A percentile compares a stretch with the other conserved stretches of the same genome.
Conservation (phyloP, 2,113 vertebrate genomes). For the Ploceus nigricollis region DNA sequence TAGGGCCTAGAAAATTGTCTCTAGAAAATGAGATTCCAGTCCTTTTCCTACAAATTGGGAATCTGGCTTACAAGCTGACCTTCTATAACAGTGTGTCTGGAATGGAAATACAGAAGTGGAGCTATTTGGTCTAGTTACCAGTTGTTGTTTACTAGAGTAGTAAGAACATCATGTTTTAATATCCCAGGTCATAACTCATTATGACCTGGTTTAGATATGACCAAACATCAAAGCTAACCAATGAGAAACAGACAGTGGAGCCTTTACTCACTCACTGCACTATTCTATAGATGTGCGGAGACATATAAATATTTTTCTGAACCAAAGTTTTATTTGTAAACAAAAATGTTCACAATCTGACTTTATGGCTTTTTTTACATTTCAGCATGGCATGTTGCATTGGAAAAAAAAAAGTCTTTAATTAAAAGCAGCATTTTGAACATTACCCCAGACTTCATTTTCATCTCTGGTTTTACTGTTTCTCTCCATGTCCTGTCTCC, state of each 20-base stretch:
- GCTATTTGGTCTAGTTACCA: slow-evolving; percentile 28
- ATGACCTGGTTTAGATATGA: slow-evolving; percentile 52
- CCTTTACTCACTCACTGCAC: background rate
- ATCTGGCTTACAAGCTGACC: background rate
- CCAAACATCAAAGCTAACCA: slow-evolving; percentile 46
- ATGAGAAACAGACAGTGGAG: slow-evolving; percentile 58
- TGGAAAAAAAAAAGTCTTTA: slow-evolving; percentile 40
- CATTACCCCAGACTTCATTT: slow-evolving; percentile 4
- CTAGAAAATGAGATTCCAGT: background rate
- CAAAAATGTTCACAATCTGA: slow-evolving; percentile 52
- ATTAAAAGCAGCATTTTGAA: slow-evolving; percentile 56
- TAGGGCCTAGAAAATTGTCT: background rate
- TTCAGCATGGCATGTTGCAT: slow-evolving; percentile 22
- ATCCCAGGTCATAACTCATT: slow-evolving; percentile 6
- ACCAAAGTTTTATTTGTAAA: slow-evolving; percentile 42
- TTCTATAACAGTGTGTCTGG: background rate
- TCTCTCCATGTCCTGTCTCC: background rate
- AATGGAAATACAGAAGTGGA: slow-evolving; percentile 5
- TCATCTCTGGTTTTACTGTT: slow-evolving; percentile 18
- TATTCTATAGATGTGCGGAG: slow-evolving; percentile 4
- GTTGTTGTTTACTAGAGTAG: slow-evolving; percentile 44
- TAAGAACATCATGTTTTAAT: slow-evolving; percentile 59
- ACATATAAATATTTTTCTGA: slow-evolving; percentile 43
- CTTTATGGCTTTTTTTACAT: slow-evolving; percentile 51
- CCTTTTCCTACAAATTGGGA: background rate